Conservation (phyloP, 2,797 vertebrate species). For the Vespertilio murinus region DNA sequence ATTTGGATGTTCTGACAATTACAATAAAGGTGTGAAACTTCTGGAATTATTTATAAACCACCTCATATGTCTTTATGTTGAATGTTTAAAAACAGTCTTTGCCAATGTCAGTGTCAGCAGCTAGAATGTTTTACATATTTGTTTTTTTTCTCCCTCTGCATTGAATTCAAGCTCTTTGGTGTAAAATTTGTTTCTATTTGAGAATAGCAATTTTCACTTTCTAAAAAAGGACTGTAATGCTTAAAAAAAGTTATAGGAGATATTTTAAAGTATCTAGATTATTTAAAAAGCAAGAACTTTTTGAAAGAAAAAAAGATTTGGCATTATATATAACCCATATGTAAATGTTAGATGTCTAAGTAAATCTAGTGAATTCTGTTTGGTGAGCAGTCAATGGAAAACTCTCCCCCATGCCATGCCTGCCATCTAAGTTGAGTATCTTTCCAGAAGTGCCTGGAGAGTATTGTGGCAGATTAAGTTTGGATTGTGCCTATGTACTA, state of each 20-base stretch:
- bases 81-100: conserved; percentile 43
- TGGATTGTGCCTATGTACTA: neutral
- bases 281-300: conserved; percentile 45
- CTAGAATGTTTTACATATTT: conserved; percentile 70
- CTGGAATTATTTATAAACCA: conserved; percentile 51
- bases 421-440: neutral
- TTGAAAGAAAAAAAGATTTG: conserved; percentile 16
- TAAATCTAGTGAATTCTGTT: neutral
- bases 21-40: conserved; percentile 17
- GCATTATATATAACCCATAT: conserved; percentile 3
- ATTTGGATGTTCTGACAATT: conserved; percentile 33
- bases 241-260: conserved; percentile 64
- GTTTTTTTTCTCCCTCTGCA: conserved; percentile 42
- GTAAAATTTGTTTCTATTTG: conserved; percentile 66
- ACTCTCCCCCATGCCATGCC: neutral
- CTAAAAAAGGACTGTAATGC: conserved; percentile 53
- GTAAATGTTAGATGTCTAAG: neutral
- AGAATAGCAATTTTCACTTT: conserved; percentile 69
- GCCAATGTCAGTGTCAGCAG: conserved; percentile 55
- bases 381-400: neutral
- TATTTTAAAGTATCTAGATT: conserved; percentile 56
- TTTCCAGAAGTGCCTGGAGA: neutral
- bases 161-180: conserved; percentile 67
- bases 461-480: neutral
- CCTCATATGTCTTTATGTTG: conserved; percentile 22